Evolutionary conservation across 2,113 vertebrate species (phyloP).

Genomic region (Geococcyx californianus): DNA sequence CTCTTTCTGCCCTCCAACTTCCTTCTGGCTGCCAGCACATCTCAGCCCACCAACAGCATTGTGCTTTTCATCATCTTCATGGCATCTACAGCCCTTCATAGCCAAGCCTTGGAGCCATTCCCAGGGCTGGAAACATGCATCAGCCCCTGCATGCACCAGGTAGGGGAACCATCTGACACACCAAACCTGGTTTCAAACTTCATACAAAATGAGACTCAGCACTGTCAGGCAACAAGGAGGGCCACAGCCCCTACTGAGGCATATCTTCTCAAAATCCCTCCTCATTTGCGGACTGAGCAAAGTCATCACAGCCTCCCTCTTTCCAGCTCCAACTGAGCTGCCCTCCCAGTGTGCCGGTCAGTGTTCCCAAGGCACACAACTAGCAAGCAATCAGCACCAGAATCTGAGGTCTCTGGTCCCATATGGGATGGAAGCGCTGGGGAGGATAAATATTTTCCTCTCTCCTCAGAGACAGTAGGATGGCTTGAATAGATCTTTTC

Average conservation of each 20-base stretch:
- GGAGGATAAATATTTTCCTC: neutral
- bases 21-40: neutral
- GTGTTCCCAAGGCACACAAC: neutral
- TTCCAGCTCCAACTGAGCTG: neutral
- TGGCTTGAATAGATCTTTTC: neutral
- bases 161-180: neutral
- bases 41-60: neutral
- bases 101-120: neutral
- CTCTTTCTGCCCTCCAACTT: neutral
- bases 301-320: neutral
- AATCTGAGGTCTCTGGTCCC: neutral
- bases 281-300: neutral
- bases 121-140: neutral
- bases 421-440: neutral
- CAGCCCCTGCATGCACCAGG: neutral
- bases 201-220: neutral
- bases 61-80: neutral
- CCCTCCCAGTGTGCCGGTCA: neutral
- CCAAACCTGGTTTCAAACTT: neutral
- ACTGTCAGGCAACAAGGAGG: neutral
- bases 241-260: fast-evolving
- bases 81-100: neutral
- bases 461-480: neutral
- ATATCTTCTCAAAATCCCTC: neutral
- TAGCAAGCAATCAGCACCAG: neutral